Percentiles rank a stretch among this genome's conserved stretches.
These are phyloP conservation scores for Myotis planiceps DNA, from an alignment of 2,797 vertebrate species.

Conservation along the genomic window DNA sequence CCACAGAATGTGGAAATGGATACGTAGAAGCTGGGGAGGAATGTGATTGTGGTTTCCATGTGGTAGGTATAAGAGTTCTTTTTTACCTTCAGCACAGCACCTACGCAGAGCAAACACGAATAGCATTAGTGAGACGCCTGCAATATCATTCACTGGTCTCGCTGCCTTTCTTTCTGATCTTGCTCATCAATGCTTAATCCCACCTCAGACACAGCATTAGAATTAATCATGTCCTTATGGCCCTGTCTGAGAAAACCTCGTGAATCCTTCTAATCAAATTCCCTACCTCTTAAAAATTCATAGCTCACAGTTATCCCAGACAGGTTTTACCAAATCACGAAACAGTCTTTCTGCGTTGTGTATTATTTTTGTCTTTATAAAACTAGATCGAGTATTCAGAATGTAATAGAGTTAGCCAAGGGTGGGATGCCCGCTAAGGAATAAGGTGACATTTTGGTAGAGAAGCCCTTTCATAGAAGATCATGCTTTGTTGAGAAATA, in stretches of 20 bases:
- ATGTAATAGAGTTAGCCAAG: background rate
- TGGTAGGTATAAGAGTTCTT: conserved; percentile 87
- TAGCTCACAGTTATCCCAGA: background rate
- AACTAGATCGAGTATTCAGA: background rate
- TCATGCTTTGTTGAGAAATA: background rate
- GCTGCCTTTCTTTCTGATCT: background rate
- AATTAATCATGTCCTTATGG: background rate
- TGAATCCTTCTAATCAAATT: conserved; percentile 52
- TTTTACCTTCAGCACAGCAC: background rate
- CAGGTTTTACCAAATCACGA: conserved; percentile 7
- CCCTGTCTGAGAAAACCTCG: conserved; percentile 32
- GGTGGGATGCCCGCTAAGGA: background rate
- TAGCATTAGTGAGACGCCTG: background rate
- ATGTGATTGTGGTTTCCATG: conserved; percentile 95
- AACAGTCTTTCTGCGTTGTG: background rate
- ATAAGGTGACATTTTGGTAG: background rate
- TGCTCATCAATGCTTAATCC: conserved; percentile 32
- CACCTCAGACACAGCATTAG: background rate
- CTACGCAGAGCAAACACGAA: background rate
- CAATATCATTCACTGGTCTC: background rate
- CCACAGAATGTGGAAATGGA: conserved; percentile 96
- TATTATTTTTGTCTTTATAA: conserved; percentile 36
- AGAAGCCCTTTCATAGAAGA: background rate
- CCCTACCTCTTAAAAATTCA: conserved; percentile 37
- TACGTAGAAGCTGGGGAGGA: conserved; percentile 97